Evolutionary conservation across 2,113 vertebrate genomes (phyloP).

Genomic region (Macrotis lagotis): DNA sequence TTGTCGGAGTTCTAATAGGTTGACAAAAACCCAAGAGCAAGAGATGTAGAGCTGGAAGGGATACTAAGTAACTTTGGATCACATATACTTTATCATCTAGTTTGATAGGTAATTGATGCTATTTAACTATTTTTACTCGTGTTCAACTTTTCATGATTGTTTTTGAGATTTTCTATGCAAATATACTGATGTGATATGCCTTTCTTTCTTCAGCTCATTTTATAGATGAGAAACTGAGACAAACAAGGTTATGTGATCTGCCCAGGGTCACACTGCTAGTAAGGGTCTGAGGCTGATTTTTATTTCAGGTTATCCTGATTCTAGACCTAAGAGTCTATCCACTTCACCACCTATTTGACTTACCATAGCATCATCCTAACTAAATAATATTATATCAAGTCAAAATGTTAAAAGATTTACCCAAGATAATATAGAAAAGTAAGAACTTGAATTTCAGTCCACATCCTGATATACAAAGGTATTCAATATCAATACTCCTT

Average conservation of each 20-base stretch:
- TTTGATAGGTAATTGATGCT: neutral
- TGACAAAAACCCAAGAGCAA: neutral
- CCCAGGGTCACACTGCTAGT: neutral
- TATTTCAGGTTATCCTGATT: neutral
- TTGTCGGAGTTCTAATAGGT: neutral
- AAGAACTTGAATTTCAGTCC: neutral
- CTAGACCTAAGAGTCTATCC: too few relatives aligned
- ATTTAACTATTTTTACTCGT: neutral
- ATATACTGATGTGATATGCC: neutral
- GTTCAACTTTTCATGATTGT: neutral
- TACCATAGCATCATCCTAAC: neutral
- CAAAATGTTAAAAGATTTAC: neutral
- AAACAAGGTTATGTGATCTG: neutral
- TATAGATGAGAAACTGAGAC: neutral
- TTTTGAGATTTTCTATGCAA: neutral
- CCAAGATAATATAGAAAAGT: neutral
- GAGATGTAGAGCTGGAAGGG: neutral
- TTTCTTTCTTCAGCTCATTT: neutral
- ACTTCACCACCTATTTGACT: neutral
- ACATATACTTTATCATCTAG: neutral
- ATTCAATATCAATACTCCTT: neutral
- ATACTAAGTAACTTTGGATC: neutral
- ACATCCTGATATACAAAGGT: neutral
- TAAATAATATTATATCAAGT: neutral
- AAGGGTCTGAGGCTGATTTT: neutral